These are phyloP conservation scores for Pogonus chalceus DNA, from an alignment of 1,140 invertebrate species.

Conservation along the genomic window DNA sequence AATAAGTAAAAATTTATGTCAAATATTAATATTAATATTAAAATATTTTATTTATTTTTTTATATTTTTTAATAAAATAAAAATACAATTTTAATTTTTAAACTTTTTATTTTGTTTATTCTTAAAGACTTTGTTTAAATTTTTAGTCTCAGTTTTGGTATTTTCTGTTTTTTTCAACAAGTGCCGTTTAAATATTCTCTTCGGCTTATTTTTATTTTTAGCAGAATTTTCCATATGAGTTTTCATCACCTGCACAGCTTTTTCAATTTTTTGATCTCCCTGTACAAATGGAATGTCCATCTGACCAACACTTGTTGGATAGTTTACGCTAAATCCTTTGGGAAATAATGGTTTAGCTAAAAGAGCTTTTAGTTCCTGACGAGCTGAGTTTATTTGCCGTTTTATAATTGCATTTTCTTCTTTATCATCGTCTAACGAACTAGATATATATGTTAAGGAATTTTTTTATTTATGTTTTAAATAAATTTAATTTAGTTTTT, in stretches of 20 bases:
- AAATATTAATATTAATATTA: no score
- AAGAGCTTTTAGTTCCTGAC: slow-evolving; percentile 45
- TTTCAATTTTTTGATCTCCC: slow-evolving; percentile 29
- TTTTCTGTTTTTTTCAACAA: no score
- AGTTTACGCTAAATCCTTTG: slow-evolving; percentile 59
- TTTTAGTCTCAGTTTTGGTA: no score
- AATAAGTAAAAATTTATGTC: no score
- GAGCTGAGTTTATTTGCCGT: slow-evolving; percentile 40
- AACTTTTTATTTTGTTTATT: no score
- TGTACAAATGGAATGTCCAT: slow-evolving; percentile 12
- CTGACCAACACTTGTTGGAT: slow-evolving; percentile 37
- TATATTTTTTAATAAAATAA: no score
- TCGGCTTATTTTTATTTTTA: neutral
- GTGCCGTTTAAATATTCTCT: neutral
- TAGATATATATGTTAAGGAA: neutral
- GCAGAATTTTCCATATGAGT: slow-evolving; percentile 31
- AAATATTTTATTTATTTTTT: no score
- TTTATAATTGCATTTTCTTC: slow-evolving; percentile 32
- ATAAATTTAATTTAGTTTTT: slow-evolving; percentile 8
- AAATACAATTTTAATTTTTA: no score
- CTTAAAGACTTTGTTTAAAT: no score
- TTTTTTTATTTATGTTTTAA: slow-evolving; percentile 7
- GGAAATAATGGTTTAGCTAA: slow-evolving; percentile 54
- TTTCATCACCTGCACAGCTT: slow-evolving; percentile 47
- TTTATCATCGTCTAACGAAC: slow-evolving; percentile 27